phyloP scores from a whole-genome alignment of 2,797 vertebrate genomes.

The Eulemur coronatus region DNA sequence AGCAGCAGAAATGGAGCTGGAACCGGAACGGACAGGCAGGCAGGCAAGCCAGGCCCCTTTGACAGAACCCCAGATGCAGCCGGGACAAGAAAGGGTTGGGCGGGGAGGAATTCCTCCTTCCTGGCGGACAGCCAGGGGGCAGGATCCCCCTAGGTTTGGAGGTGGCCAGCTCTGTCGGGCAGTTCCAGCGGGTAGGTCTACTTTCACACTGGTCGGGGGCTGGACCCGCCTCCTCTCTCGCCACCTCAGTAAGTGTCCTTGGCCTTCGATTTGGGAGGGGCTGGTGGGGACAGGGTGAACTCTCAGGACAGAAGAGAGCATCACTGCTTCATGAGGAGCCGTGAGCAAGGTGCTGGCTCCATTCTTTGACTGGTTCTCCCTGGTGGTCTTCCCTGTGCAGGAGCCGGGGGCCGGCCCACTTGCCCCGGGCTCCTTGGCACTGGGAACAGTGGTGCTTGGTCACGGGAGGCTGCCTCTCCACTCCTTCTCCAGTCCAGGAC shows the following conservation, averaged over 20 bases:
- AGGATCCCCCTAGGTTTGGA: background rate
- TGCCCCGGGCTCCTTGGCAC: background rate
- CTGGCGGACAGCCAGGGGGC: background rate
- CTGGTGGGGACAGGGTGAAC: rapidly evolving
- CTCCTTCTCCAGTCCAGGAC: background rate
- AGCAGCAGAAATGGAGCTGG: background rate
- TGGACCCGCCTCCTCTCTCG: too few species aligned
- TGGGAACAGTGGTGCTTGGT: background rate
- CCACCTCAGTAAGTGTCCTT: background rate
- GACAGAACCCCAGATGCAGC: background rate
- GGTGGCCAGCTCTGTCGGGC: background rate
- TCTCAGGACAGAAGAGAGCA: background rate
- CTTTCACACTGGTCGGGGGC: too few species aligned
- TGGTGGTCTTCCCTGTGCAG: background rate
- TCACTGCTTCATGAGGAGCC: background rate
- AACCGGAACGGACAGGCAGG: background rate
- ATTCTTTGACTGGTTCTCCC: background rate
- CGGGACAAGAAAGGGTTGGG: background rate
- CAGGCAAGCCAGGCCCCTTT: background rate
- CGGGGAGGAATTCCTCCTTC: background rate
- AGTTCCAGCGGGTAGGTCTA: background rate
- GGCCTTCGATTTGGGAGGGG: background rate
- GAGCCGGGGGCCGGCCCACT: rapidly evolving
- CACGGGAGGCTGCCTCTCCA: background rate
- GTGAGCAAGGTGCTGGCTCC: background rate